Conservation (phyloP, 1,140 invertebrate species). For the Microplitis mediator region DNA sequence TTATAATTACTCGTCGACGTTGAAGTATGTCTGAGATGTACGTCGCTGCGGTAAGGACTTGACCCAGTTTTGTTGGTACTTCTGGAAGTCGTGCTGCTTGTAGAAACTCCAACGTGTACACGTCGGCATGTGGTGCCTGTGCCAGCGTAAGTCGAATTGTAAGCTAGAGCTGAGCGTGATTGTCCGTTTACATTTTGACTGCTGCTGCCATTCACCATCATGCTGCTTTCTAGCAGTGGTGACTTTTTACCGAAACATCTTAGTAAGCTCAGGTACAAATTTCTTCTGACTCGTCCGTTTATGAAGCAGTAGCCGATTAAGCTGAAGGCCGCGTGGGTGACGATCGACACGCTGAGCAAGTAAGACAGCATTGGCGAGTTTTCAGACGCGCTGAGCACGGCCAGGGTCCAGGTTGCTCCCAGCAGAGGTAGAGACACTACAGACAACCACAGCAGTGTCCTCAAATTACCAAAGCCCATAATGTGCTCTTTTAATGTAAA, state of each 20-base stretch:
- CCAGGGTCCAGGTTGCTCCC: slow-evolving; percentile 80
- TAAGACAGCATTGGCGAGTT: slow-evolving; percentile 74
- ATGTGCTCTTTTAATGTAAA: slow-evolving; percentile 90
- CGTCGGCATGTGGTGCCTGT: slow-evolving; percentile 66
- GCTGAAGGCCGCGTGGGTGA: slow-evolving; percentile 77
- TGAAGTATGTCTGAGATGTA: slow-evolving; percentile 78
- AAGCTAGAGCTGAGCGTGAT: slow-evolving; percentile 78
- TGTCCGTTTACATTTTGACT: slow-evolving; percentile 74
- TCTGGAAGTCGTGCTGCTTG: slow-evolving; percentile 90
- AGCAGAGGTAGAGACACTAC: slow-evolving; percentile 79
- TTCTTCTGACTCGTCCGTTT: slow-evolving; percentile 77
- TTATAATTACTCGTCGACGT: slow-evolving; percentile 86
- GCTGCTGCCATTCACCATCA: slow-evolving; percentile 68
- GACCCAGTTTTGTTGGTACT: slow-evolving; percentile 94
- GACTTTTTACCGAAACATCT: slow-evolving; percentile 84
- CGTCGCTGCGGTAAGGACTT: slow-evolving; percentile 86
- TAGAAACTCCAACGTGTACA: slow-evolving; percentile 90
- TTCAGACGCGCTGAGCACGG: slow-evolving; percentile 81
- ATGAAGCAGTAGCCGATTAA: slow-evolving; percentile 84
- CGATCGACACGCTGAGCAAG: slow-evolving; percentile 72
- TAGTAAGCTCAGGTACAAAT: slow-evolving; percentile 71
- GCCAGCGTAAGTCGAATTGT: slow-evolving; percentile 65
- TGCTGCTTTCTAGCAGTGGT: slow-evolving; percentile 76
- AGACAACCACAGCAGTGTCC: slow-evolving; percentile 84
- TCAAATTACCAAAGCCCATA: slow-evolving; percentile 86